These are phyloP conservation scores for Paedocypris micromegethes DNA, from an alignment of 2,797 vertebrate species.

Conservation along the genomic window DNA sequence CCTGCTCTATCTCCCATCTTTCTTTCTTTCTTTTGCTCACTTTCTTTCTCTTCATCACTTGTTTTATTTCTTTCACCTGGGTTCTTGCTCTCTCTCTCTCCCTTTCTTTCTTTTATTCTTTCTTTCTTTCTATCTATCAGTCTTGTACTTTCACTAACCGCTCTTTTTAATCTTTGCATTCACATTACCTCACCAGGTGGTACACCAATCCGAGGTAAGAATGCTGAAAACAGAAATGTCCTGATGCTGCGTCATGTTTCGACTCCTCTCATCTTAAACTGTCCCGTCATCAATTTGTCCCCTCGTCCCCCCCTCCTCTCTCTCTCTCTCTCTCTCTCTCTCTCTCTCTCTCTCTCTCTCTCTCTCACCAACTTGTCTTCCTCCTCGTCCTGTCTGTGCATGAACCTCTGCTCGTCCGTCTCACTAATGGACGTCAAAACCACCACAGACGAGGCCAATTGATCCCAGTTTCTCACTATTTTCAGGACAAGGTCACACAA, in stretches of 20 bases:
- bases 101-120: conserved; percentile 65
- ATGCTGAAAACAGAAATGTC: conserved; percentile 80
- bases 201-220: conserved; percentile 99
- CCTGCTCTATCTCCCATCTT: no score
- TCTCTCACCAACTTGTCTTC: conserved; percentile 53
- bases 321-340: conserved; percentile 43
- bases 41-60: no score
- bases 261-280: conserved; percentile 44
- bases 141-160: conserved; percentile 72
- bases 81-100: conserved; percentile 60
- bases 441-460: background rate
- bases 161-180: conserved; percentile 99
- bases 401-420: conserved; percentile 58
- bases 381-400: conserved; percentile 55
- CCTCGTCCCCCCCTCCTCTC: conserved; percentile 55
- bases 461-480: no score
- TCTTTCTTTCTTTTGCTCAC: no score
- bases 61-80: conserved; percentile 62
- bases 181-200: conserved; percentile 99
- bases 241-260: conserved; percentile 50
- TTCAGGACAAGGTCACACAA: no score
- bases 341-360: conserved; percentile 50
- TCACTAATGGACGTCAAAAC: conserved; percentile 52
- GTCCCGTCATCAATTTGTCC: conserved; percentile 64
- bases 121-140: conserved; percentile 67